Evolutionary conservation across 2,113 vertebrate genomes (phyloP).

Genomic region (Stegastes partitus): DNA sequence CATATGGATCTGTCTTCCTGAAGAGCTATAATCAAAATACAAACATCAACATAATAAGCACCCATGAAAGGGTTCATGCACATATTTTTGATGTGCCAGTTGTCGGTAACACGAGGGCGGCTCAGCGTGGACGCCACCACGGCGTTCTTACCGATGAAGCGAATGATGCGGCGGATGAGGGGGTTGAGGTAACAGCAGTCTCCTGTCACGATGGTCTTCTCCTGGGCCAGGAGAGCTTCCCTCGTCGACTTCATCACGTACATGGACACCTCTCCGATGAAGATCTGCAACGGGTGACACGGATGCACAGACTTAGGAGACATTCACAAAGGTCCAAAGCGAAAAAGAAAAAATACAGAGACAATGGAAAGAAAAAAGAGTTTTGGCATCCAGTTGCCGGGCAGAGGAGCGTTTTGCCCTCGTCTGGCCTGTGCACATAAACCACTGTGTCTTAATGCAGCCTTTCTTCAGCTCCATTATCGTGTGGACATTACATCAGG

Average conservation of each 20-base stretch:
- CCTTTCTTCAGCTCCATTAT: conserved; percentile 68
- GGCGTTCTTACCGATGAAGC: conserved; percentile 92
- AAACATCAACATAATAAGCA: too few species aligned
- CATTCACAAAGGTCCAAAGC: background rate
- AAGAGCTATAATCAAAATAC: too few species aligned
- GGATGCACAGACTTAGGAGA: background rate
- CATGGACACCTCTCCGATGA: conserved; percentile 97
- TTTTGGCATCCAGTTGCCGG: conserved; percentile 6
- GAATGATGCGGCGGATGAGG: conserved; percentile 93
- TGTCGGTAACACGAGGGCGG: background rate
- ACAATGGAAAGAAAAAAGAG: background rate
- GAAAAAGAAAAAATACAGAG: background rate
- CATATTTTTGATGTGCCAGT: too few species aligned
- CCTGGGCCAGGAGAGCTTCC: conserved; percentile 92
- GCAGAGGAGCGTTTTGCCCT: conserved; percentile 36
- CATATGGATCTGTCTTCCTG: too few species aligned
- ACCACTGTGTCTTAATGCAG: conserved; percentile 52
- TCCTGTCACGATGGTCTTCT: conserved; percentile 98
- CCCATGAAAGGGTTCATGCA: too few species aligned
- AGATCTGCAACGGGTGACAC: conserved; percentile 86
- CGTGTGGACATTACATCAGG: conserved; percentile 69
- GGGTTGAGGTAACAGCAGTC: conserved; percentile 99
- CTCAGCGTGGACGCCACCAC: background rate
- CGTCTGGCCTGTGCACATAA: conserved; percentile 46
- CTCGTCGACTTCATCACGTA: conserved; percentile 97